These are phyloP conservation scores for Abrostola triplasia DNA, from an alignment of 2,888 invertebrate genomes.

Conservation along the genomic window DNA sequence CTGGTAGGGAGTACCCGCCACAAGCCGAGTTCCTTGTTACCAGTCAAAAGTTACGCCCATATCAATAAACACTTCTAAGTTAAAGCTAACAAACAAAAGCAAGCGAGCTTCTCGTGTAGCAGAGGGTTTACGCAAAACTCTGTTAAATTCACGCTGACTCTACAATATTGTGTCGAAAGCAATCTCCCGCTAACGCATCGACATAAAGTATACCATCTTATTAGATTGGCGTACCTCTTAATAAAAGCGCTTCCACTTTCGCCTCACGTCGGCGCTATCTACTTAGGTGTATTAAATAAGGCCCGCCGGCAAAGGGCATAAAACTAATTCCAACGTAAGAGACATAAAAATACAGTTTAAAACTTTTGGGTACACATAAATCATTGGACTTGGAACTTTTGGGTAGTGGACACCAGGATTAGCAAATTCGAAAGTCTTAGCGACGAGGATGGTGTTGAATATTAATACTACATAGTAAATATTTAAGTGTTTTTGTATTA, in stretches of 20 bases:
- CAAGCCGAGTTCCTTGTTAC: slow-evolving; percentile 17
- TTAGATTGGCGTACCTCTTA: slow-evolving; percentile 28
- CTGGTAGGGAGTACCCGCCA: slow-evolving; percentile 24
- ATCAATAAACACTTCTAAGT: slow-evolving; percentile 39
- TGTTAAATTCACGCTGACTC: slow-evolving; percentile 36
- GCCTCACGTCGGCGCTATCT: slow-evolving; percentile 42
- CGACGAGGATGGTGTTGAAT: slow-evolving; percentile 31
- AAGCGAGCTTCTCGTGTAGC: slow-evolving; percentile 27
- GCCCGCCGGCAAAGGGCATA: slow-evolving; percentile 45
- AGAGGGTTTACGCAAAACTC: slow-evolving; percentile 39
- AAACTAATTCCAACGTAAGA: slow-evolving; percentile 59
- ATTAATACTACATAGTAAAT: slow-evolving; percentile 10
- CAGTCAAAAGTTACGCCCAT: slow-evolving; percentile 36
- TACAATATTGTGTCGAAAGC: slow-evolving; percentile 22
- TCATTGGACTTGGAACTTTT: slow-evolving; percentile 50
- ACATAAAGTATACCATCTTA: slow-evolving; percentile 41
- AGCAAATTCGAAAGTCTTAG: slow-evolving; percentile 29
- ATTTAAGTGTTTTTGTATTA: neutral
- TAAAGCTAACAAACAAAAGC: slow-evolving; percentile 42
- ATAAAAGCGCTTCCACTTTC: slow-evolving; percentile 44
- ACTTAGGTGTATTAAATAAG: slow-evolving; percentile 48
- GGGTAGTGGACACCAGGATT: slow-evolving; percentile 43
- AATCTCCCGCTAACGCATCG: slow-evolving; percentile 24
- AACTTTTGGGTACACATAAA: slow-evolving; percentile 62
- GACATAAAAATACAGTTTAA: slow-evolving; percentile 63